A percentile compares a stretch with the other conserved stretches of the same genome.
These are phyloP conservation scores for Nowickia ferox DNA, from an alignment of 2,888 invertebrate species.

Conservation along the genomic window DNA sequence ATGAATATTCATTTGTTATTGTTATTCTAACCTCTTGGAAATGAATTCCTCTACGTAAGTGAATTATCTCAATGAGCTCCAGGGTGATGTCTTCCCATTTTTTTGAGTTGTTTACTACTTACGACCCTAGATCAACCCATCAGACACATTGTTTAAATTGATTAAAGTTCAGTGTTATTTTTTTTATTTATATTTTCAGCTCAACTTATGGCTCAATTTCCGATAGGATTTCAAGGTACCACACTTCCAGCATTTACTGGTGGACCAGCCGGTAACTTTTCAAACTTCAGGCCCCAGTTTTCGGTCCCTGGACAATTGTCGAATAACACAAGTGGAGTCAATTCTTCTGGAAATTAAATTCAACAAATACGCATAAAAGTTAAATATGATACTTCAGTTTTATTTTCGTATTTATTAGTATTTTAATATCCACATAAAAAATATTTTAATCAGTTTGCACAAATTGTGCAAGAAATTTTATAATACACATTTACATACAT, in stretches of 20 bases:
- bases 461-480: conserved; percentile 59
- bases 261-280: conserved; percentile 91
- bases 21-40: too few relatives aligned
- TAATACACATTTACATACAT: conserved; percentile 24
- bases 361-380: conserved; percentile 32
- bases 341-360: conserved; percentile 65
- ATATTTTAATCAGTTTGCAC: conserved; percentile 51
- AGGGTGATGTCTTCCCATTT: too few relatives aligned
- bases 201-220: conserved; percentile 92
- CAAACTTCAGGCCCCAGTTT: conserved; percentile 94
- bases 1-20: too few relatives aligned
- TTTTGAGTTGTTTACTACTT: too few relatives aligned
- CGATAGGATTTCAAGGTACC: conserved; percentile 91
- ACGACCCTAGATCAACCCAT: too few relatives aligned
- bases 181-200: conserved; percentile 83
- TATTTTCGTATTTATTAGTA: conserved; percentile 56
- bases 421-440: conserved; percentile 44
- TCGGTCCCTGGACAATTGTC: conserved; percentile 83
- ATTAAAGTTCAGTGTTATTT: conserved; percentile 47
- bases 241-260: conserved; percentile 89
- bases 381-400: conserved; percentile 45
- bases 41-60: too few relatives aligned
- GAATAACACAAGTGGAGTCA: conserved; percentile 63
- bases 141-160: not conserved
- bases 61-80: too few relatives aligned